Evolutionary conservation across 23 tunicate genomes (phyloP).

Genomic region (Halocynthia aurantium): DNA sequence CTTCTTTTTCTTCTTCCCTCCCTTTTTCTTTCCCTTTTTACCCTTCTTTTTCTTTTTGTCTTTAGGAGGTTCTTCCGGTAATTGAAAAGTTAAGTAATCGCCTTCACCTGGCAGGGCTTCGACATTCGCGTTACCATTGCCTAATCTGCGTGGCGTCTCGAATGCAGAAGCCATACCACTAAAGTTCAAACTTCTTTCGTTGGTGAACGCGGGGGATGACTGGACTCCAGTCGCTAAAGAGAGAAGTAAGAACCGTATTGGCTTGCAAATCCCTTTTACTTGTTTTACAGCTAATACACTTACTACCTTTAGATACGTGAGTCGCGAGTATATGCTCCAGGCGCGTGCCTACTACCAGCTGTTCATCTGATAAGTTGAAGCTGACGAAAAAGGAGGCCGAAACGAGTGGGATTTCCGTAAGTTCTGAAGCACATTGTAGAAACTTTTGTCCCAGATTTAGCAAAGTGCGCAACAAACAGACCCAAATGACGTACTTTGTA

Average conservation of each 20-base stretch:
- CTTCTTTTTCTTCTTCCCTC: conserved; percentile 31
- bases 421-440: conserved; percentile 65
- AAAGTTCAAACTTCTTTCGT: conserved; percentile 50
- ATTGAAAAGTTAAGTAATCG: conserved; percentile 83
- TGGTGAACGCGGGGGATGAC: conserved; percentile 13
- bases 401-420: conserved; percentile 82
- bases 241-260: background rate
- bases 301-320: conserved; percentile 76
- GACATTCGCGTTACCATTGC: background rate
- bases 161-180: conserved; percentile 67
- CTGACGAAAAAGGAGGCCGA: conserved; percentile 50
- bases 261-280: background rate
- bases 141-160: conserved; percentile 21
- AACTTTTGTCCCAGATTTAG: conserved; percentile 91
- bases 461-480: conserved; percentile 74
- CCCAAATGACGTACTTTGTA: conserved; percentile 89
- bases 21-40: conserved; percentile 24
- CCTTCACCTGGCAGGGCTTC: conserved; percentile 71
- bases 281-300: background rate
- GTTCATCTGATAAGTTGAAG: conserved; percentile 82
- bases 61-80: conserved; percentile 84
- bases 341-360: conserved; percentile 38
- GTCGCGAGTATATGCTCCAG: conserved; percentile 78
- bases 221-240: conserved; percentile 80
- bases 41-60: conserved; percentile 70